Evolutionary conservation across 1,140 invertebrate genomes (phyloP).

Genomic region (Maconellicoccus hirsutus): DNA sequence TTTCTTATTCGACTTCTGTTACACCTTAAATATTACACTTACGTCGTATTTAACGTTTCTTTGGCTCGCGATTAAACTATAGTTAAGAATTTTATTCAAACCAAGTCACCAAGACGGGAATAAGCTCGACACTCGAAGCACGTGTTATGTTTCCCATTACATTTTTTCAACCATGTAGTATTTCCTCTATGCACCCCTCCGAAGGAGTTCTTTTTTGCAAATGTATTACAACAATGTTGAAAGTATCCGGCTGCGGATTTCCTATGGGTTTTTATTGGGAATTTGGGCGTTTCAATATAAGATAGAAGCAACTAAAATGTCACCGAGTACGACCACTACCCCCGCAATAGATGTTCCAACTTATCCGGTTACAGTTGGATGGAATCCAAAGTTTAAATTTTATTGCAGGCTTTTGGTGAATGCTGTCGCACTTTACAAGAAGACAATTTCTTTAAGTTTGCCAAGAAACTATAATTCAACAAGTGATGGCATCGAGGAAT

Average conservation of each 20-base stretch:
- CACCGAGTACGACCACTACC: background rate
- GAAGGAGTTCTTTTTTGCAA: background rate
- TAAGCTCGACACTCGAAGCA: background rate
- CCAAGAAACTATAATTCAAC: conserved; percentile 2
- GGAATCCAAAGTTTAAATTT: conserved; percentile 9
- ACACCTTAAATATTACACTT: too few species aligned
- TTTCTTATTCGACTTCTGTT: too few species aligned
- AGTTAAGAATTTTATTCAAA: too few species aligned
- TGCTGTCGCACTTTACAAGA: background rate
- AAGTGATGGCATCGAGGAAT: conserved; percentile 2
- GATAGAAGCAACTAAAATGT: background rate
- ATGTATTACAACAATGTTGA: conserved; percentile 5
- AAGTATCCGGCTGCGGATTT: background rate
- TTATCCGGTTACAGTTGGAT: conserved; percentile 3
- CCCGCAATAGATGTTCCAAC: background rate
- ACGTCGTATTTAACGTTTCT: too few species aligned
- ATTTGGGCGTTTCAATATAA: background rate
- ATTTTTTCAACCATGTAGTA: background rate
- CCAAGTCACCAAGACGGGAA: too few species aligned
- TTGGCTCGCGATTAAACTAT: too few species aligned
- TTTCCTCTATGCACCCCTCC: background rate
- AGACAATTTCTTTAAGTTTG: conserved; percentile 9
- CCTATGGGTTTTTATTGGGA: conserved; percentile 8
- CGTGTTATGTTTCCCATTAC: conserved; percentile 1
- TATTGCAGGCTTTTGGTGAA: conserved; percentile 3